Conservation (phyloP, 2,888 invertebrate species). For the Clitarchus hookeri region DNA sequence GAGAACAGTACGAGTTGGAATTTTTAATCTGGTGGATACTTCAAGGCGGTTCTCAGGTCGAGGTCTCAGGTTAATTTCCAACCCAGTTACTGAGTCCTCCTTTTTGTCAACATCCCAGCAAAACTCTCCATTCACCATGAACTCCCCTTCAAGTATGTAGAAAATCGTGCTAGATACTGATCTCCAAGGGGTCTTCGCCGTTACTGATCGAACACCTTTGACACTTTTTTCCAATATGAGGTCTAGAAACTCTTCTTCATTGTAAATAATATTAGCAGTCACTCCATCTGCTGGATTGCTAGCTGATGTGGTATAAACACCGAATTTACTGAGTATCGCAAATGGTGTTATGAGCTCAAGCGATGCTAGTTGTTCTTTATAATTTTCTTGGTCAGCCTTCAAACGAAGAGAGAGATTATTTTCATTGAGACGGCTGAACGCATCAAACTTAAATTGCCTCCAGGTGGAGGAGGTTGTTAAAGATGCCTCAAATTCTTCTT, state of each 20-base stretch:
- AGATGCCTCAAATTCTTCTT: not conserved
- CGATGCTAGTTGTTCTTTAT: not conserved
- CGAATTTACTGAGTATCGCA: not conserved
- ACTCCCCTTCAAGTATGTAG: conserved; percentile 39
- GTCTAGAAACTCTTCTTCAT: conserved; percentile 31
- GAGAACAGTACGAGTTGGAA: conserved; percentile 42
- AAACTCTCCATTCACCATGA: conserved; percentile 43
- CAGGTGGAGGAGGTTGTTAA: not conserved
- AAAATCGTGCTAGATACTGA: conserved; percentile 46
- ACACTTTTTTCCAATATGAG: conserved; percentile 28
- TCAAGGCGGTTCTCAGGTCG: conserved; percentile 37
- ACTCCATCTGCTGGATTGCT: not conserved
- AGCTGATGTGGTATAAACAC: not conserved
- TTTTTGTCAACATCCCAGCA: conserved; percentile 47
- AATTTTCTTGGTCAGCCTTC: not conserved
- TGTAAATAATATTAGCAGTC: conserved; percentile 32
- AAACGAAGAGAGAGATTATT: not conserved
- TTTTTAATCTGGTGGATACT: conserved; percentile 37
- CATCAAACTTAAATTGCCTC: not conserved
- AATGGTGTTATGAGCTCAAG: conserved; percentile 12
- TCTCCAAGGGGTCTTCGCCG: conserved; percentile 47
- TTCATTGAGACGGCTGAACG: not conserved
- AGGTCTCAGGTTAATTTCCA: conserved; percentile 37
- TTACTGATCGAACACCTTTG: conserved; percentile 35
- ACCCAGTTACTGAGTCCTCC: conserved; percentile 43